Conservation (phyloP, 1,140 invertebrate species). For the Stegodyphus mimosarum region DNA sequence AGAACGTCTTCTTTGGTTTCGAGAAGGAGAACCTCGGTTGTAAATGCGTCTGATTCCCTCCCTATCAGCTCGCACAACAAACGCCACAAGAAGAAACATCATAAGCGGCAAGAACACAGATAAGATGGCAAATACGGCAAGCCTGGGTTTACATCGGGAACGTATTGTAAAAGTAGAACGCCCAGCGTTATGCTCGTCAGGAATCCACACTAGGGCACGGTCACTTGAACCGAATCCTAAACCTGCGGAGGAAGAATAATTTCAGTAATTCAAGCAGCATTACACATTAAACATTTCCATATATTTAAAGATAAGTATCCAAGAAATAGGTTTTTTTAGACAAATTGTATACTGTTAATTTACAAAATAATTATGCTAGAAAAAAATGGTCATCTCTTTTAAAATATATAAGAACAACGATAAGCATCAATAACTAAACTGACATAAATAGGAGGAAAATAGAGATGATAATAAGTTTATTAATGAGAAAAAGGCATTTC, state of each 20-base stretch:
- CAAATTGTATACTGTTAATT: too few relatives aligned
- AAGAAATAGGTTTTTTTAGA: too few relatives aligned
- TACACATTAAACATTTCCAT: too few relatives aligned
- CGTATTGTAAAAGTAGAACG: constrained; percentile 18
- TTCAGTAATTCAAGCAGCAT: too few relatives aligned
- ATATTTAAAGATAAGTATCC: too few relatives aligned
- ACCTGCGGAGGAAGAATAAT: background rate
- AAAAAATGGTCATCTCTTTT: too few relatives aligned
- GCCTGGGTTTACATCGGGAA: constrained; percentile 25
- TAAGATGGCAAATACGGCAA: constrained; percentile 42
- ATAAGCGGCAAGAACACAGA: constrained; percentile 48
- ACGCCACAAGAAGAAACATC: constrained; percentile 31
- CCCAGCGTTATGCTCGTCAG: constrained; percentile 35
- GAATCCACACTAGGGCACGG: constrained; percentile 23
- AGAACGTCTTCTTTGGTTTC: background rate
- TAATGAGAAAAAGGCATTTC: too few relatives aligned
- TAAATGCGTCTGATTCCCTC: constrained; percentile 26
- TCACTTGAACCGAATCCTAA: constrained; percentile 21
- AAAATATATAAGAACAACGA: too few relatives aligned
- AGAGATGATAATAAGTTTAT: too few relatives aligned
- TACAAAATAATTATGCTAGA: too few relatives aligned
- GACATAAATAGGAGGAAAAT: too few relatives aligned
- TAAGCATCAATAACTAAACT: too few relatives aligned
- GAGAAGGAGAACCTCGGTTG: background rate
- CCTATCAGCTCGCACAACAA: constrained; percentile 33